phyloP scores from a whole-genome alignment of 2,797 vertebrate genomes.

The Phalanger gymnotis region DNA sequence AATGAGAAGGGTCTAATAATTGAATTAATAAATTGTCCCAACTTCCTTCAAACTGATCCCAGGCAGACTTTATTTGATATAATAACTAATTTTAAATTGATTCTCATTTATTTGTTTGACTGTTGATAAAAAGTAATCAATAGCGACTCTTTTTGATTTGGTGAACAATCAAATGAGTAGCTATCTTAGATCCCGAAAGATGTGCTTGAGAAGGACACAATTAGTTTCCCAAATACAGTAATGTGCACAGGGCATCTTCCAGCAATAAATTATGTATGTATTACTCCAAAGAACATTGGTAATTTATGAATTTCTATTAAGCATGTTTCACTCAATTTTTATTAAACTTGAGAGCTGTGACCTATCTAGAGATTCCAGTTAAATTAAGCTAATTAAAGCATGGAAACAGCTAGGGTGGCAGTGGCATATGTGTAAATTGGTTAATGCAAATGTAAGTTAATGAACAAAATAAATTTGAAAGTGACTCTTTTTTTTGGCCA shows the following conservation, averaged over 20 bases:
- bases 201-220: slow-evolving; percentile 52
- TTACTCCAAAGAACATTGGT: slow-evolving; percentile 79
- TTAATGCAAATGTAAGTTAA: slow-evolving; percentile 79
- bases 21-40: not conserved
- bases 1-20: not conserved
- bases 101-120: not conserved
- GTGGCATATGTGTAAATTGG: slow-evolving; percentile 72
- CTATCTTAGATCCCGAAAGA: slow-evolving; percentile 58
- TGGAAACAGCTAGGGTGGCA: slow-evolving; percentile 76
- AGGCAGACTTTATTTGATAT: not conserved
- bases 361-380: slow-evolving; percentile 82
- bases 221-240: slow-evolving; percentile 74
- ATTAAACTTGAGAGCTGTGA: slow-evolving; percentile 84
- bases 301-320: slow-evolving; percentile 83
- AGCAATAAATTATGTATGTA: slow-evolving; percentile 82
- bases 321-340: slow-evolving; percentile 79
- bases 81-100: not conserved
- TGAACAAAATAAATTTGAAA: slow-evolving; percentile 70
- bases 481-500: slow-evolving; percentile 51
- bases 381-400: slow-evolving; percentile 83
- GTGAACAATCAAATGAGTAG: slow-evolving; percentile 5
- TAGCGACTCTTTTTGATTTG: not conserved
- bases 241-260: slow-evolving; percentile 67
- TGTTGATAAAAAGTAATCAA: not conserved
- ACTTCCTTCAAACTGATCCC: not conserved